These are phyloP conservation scores for Cosmia pyralina DNA, from an alignment of 2,888 invertebrate genomes.

Conservation along the genomic window DNA sequence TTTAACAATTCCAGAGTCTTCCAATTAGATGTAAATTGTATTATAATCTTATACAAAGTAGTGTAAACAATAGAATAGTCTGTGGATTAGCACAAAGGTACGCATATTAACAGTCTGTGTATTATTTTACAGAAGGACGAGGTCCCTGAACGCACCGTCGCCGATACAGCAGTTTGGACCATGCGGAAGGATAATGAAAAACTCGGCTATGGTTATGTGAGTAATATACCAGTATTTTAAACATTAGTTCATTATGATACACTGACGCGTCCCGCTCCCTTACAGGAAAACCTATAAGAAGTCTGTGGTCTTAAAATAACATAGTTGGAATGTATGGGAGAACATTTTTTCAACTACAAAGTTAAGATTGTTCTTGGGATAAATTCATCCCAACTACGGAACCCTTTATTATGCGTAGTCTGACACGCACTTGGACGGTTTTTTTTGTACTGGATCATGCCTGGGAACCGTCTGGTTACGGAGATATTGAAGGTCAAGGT, in stretches of 20 bases:
- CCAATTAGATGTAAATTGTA: constrained; percentile 18
- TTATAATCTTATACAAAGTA: constrained; percentile 12
- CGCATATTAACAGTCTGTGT: not conserved
- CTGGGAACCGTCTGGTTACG: not conserved
- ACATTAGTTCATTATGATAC: too few relatives aligned
- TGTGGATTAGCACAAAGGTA: constrained; percentile 2
- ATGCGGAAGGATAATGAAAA: constrained; percentile 99
- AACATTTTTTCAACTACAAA: too few relatives aligned
- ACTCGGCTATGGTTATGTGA: constrained; percentile 99
- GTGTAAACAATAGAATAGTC: not conserved
- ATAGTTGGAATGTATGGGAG: too few relatives aligned
- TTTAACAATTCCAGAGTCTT: constrained; percentile 16
- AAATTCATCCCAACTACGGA: too few relatives aligned
- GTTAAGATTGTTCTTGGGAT: too few relatives aligned
- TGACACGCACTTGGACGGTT: too few relatives aligned
- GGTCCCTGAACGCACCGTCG: constrained; percentile 98
- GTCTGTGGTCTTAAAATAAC: too few relatives aligned
- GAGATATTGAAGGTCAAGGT: not conserved
- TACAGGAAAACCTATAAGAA: too few relatives aligned
- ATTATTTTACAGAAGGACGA: constrained; percentile 94
- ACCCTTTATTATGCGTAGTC: too few relatives aligned
- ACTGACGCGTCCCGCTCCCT: too few relatives aligned
- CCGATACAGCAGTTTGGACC: constrained; percentile 99
- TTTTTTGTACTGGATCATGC: too few relatives aligned
- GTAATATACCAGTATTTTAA: constrained; percentile 71